Base-by-base conservation (phyloP, 2,113 vertebrate species). In the Microcebus griseorufus region DNA sequence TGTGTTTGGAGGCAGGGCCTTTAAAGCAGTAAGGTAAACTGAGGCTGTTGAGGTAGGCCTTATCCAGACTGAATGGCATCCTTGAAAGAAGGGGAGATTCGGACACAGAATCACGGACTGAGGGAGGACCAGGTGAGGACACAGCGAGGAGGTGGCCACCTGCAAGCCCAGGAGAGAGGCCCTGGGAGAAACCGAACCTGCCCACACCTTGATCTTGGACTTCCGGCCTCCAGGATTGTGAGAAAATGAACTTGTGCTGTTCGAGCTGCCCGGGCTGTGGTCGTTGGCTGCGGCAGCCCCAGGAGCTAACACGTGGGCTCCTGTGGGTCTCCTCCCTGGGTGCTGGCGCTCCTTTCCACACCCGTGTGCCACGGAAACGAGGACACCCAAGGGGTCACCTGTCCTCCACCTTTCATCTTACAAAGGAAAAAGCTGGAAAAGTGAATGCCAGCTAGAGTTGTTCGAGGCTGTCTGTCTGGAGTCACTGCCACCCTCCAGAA, bases 231-330 rank as follows among this genome's bases (percentile, higher is more conserved):
- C 1, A 10, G 11, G 4, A n/a, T 18, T 5, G 55, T 9, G 55
- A 34, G 29, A 58, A 67, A 34, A 64, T 64, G 62, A 64, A 29
- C 62, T 27, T 27, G 25, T 64, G 62, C 1, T 64, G 62, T 27
- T 29, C 17, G 34, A 18, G 27, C 6, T 11, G 9, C 11, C 20
- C 14, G 6, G 81, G 0, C 13, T 3, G 5, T 20, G 37, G 76
- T 9, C 20, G 12, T 53, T 53, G 4, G 45, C 48, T 22, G 13
- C 9, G 39, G 37, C 0, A 0, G 58, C 42, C 32, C 0, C 17
- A 18, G 69, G 75, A 42, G n/a, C 62, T 4, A 9, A 9, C 2
- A 1, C 1, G 0, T 0, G 13, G 29, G 34, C 67, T 20, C 23
- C 12, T 0, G n/a, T 0, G 8, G 34, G 16, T 53, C 25, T 25